Conservation (phyloP, 2,888 invertebrate species). For the Mactromeris polynyma region DNA sequence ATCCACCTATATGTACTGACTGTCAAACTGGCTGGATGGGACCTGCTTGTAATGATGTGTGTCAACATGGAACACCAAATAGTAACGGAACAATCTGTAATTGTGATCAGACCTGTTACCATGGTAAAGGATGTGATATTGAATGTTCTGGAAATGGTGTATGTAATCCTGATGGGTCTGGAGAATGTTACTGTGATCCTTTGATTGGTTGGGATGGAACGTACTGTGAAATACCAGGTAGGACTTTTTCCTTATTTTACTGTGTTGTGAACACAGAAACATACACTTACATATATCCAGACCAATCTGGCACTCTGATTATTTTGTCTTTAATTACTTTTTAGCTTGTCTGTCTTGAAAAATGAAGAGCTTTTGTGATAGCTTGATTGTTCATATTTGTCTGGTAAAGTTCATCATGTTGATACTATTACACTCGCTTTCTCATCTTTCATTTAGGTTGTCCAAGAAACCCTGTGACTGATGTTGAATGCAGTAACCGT, state of each 20-base stretch:
- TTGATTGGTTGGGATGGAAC: slow-evolving; percentile 77
- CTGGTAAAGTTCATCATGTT: too few species aligned
- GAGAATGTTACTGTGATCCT: slow-evolving; percentile 75
- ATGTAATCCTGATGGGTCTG: slow-evolving; percentile 65
- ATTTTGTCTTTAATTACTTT: too few species aligned
- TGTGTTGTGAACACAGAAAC: too few species aligned
- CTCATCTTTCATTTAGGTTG: slow-evolving; percentile 69
- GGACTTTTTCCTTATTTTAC: background rate
- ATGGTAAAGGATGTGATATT: slow-evolving; percentile 79
- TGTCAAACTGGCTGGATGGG: slow-evolving; percentile 78
- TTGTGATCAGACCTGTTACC: slow-evolving; percentile 77
- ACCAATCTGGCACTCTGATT: too few species aligned
- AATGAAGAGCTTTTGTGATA: too few species aligned
- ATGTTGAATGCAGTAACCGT: slow-evolving; percentile 75
- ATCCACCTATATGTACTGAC: slow-evolving; percentile 76
- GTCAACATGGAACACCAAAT: slow-evolving; percentile 72
- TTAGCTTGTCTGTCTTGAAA: too few species aligned
- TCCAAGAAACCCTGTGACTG: slow-evolving; percentile 73
- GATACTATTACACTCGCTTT: too few species aligned
- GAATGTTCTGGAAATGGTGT: slow-evolving; percentile 78
- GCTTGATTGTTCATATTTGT: too few species aligned
- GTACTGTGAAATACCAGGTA: slow-evolving; percentile 76
- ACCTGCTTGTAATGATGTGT: slow-evolving; percentile 75
- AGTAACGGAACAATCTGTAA: slow-evolving; percentile 67
- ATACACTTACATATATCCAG: too few species aligned